These are phyloP conservation scores for Tamandua tetradactyla DNA, from an alignment of 2,797 vertebrate genomes.

Conservation along the genomic window DNA sequence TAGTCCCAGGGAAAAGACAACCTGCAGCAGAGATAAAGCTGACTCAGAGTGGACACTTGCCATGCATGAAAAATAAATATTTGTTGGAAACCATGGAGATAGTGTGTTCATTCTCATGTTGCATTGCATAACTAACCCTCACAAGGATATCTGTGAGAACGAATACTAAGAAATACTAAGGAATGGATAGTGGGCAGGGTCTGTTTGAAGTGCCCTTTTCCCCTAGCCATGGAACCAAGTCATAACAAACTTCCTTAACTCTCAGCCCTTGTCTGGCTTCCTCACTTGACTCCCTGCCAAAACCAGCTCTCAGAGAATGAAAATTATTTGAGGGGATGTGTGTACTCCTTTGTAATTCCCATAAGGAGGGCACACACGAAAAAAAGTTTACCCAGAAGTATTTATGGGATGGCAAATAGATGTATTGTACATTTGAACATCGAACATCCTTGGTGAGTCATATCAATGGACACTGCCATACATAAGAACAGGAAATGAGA, in stretches of 20 bases:
- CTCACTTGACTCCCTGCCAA: neutral
- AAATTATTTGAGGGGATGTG: neutral
- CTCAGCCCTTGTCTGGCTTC: neutral
- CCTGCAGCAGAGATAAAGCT: neutral
- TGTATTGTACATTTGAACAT: neutral
- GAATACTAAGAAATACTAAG: neutral
- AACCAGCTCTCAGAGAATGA: neutral
- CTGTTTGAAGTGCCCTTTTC: neutral
- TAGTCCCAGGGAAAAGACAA: neutral
- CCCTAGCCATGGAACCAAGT: neutral
- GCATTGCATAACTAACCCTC: neutral
- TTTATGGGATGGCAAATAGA: neutral
- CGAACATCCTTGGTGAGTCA: neutral
- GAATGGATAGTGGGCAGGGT: neutral
- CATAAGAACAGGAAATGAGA: neutral
- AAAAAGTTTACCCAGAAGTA: neutral
- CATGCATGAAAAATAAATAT: neutral
- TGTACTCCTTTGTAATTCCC: neutral
- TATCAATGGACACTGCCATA: neutral
- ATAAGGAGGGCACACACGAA: neutral
- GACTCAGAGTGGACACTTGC: neutral
- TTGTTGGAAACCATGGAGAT: neutral
- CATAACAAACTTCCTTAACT: neutral
- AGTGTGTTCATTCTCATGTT: neutral
- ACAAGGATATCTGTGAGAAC: neutral